A percentile compares a stretch with the other conserved stretches of the same genome.
Conservation (phyloP, 2,113 vertebrate species). For the Chionodraco myersi region DNA sequence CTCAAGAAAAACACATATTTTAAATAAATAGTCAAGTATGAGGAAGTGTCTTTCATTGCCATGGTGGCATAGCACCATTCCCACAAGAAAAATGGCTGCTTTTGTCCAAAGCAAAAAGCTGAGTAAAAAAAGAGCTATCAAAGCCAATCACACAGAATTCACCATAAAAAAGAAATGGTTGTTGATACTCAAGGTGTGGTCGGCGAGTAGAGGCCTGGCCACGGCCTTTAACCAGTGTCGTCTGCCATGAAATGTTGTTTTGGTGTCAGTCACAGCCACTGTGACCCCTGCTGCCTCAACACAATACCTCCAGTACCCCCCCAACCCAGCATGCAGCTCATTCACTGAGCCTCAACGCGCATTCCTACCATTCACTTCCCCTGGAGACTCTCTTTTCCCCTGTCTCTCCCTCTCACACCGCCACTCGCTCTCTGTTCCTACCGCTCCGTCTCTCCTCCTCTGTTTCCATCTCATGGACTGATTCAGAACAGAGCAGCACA, state of each 20-base stretch:
- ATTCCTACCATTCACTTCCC: constrained; percentile 83
- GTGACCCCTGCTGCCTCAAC: constrained; percentile 80
- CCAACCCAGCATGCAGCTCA: constrained; percentile 75
- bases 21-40: not conserved
- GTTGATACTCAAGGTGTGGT: constrained; percentile 68
- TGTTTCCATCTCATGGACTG: constrained; percentile 49
- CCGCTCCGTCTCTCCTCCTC: constrained; percentile 44
- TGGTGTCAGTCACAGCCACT: constrained; percentile 81
- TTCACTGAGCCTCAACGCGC: constrained; percentile 75
- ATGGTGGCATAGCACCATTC: not conserved
- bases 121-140: not conserved
- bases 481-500: constrained; percentile 47
- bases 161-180: constrained; percentile 40
- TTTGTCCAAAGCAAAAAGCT: not conserved
- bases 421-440: constrained; percentile 58
- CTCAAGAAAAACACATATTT: too few relatives aligned
- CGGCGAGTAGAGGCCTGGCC: constrained; percentile 43
- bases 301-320: constrained; percentile 77
- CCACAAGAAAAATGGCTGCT: not conserved
- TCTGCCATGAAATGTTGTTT: constrained; percentile 81
- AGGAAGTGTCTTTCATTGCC: not conserved
- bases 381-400: constrained; percentile 71
- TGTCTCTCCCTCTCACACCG: constrained; percentile 51
- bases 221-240: constrained; percentile 70
- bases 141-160: constrained; percentile 37